Evolutionary conservation across 2,797 vertebrate species (phyloP), one percentile per base, ranked within the genome.

Genomic region (Erithacus rubecula): DNA sequence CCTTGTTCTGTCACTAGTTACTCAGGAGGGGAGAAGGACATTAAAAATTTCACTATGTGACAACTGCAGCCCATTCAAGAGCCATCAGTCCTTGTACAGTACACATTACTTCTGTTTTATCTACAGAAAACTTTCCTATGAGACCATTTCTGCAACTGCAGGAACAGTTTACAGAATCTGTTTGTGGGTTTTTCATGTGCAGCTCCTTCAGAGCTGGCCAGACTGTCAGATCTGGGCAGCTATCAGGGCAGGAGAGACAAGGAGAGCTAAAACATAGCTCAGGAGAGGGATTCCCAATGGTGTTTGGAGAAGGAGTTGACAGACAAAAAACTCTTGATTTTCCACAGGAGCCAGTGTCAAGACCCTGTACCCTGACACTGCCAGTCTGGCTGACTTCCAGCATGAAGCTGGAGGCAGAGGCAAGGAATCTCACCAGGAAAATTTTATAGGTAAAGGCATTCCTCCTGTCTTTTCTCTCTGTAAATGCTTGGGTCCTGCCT

Each of bases 51-150:
- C 43, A n/a, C 10, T 32, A 0, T n/a, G 22, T 47, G 47, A 63
- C 20, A 20, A 11, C 21, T 49, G 10, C 14, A 62, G 47, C 11
- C 26, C 9, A 29, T 63, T 43, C 16, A 71, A 36, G 11, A 51
- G 22, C 5, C 30, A 46, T n/a, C 19, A 12, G 2, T 51, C 7
- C 22, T 26, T 0, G 0, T n/a, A 13, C 8, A 8, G 8, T 12
- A 11, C 21, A 16, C 2, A 32, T 36, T 62, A 49, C 16, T 53
- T 47, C 16, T 30, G 1, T 11, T 20, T 49, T 72, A 2, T 20
- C 23, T 46, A 21, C 14, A 59, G 19, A 51, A 37, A 36, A 27
- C 5, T 63, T 13, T 32, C 36, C 30, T 74, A 3, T 37, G 34
- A 59, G 27, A 51, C 30, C 4, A 34, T 49, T 81, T 87, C 43